Base-by-base conservation (phyloP, 2,797 vertebrate species). In the Anas bahamensis region DNA sequence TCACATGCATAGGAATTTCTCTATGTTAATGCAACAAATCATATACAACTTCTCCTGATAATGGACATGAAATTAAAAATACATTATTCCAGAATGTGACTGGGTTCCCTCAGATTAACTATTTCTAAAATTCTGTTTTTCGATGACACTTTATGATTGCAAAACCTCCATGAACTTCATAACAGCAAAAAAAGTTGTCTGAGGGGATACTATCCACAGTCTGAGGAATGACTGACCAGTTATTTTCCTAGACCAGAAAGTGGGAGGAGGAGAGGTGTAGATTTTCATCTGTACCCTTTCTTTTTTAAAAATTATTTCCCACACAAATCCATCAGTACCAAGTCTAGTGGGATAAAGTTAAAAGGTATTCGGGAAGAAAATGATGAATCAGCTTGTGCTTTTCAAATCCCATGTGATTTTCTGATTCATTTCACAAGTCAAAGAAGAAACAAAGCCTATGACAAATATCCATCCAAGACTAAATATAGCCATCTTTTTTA, bases 341-440 rank as follows among this genome's bases (percentile, higher is more conserved):
- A 64, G 33, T 55, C 35, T 66, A 4, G 4, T 33, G 31, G 23
- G 59, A 81, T 33, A 78, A 85, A 89, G 35, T 26, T 59, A 89
- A 82, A 89, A 81, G 52, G 22, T 59, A 28, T 60, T 74, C 44
- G 42, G 50, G 57, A 82, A 95, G 59, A 90, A 92, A 89, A 44
- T 53, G 57, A 85, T 52, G 77, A 18, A 83, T 90, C 42, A 81
- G 31, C 24, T 56, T 78, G 42, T 46, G 28, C 52, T 95, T 91
- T 94, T 87, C 55, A 94, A 87, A 83, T 66, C 23, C 70, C 76
- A 22, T 2, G 12, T 75, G 63, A 63, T 77, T 78, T 93, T 89
- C 55, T 83, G 69, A 93, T 86, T 86, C 35, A 85, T 89, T 86
- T 89, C 90, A 70, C 35, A 78, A 89, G 52, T 64, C 52, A 60